Evolutionary conservation across 2,113 vertebrate species (phyloP), one percentile per base, ranked within the genome.

Genomic region (Anhinga rufa): DNA sequence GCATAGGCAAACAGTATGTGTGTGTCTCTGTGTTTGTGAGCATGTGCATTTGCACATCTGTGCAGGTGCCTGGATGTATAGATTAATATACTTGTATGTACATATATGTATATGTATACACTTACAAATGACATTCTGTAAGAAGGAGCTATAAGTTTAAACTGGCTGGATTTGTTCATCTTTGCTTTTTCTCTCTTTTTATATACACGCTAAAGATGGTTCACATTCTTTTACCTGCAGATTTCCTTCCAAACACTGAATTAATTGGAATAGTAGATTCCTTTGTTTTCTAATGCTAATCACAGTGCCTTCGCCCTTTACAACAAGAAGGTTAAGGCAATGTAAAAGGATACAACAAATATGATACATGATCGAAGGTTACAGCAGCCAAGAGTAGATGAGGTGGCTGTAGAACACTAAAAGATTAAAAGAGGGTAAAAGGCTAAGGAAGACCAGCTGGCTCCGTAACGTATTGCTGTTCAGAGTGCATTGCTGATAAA

Each of bases 381-480:
- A 89, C 81, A 57, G 72, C 54, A 38, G 57, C 58, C 55, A 61
- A 79, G 88, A 64, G 66, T 62, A 84, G 90, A 76, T 70, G 65
- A 90, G 84, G 75, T 90, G 78, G 32, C 91, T 17, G 0, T 20
- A 44, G 48, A 84, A 64, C 79, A 61, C 68, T 81, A 25, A 91
- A 96, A 96, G 93, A 95, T 88, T 95, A 90, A 77, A 95, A 86
- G 72, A 62, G 55, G 82, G 80, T 81, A 51, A 90, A 97, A 97
- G 88, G 70, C 62, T 91, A 72, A 31, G 82, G 82, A 86, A 95
- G 61, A 91, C 60, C 86, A 90, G 81, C 92, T 79, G 64, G 62
- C 82, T 92, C 31, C 1, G 12, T 36, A 86, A 44, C 77, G 36
- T 62, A 51, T 49, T 90, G 49, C n/a, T 69, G 91, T 93, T 62